Evolutionary conservation across 1,140 invertebrate genomes (phyloP).

Genomic region (Amyelois transitella): DNA sequence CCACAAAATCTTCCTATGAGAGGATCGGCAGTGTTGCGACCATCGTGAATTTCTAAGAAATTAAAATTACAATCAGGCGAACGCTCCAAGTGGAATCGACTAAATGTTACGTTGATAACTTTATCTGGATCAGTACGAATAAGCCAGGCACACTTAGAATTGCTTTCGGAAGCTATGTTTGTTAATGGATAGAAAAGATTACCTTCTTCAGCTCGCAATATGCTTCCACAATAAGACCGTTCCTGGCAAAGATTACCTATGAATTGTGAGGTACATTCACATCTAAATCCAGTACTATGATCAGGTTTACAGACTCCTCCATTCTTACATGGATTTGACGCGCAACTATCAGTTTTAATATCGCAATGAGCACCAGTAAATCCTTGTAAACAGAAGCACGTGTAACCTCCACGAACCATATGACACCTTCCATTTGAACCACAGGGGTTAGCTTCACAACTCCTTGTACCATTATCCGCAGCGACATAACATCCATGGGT

Average conservation of each 20-base stretch:
- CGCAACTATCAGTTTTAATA: conserved; percentile 75
- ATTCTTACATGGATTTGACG: conserved; percentile 86
- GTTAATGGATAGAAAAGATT: conserved; percentile 79
- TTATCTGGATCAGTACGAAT: conserved; percentile 79
- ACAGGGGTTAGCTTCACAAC: conserved; percentile 81
- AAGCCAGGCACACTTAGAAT: conserved; percentile 87
- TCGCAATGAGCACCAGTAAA: conserved; percentile 81
- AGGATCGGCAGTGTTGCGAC: conserved; percentile 78
- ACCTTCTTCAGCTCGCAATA: conserved; percentile 76
- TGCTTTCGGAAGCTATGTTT: conserved; percentile 76
- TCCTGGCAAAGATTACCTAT: conserved; percentile 47
- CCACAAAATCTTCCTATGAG: conserved; percentile 87
- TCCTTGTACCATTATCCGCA: conserved; percentile 35
- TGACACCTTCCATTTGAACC: conserved; percentile 77
- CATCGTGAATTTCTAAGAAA: conserved; percentile 84
- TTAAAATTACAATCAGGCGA: conserved; percentile 75
- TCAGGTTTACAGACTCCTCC: conserved; percentile 83
- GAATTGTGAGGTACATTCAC: conserved; percentile 75
- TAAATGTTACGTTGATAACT: conserved; percentile 88
- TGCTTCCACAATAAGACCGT: conserved; percentile 78
- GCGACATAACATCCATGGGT: conserved; percentile 80
- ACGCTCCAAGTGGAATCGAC: conserved; percentile 81
- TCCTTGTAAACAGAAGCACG: conserved; percentile 76
- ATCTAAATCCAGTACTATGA: conserved; percentile 59
- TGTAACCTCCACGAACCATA: conserved; percentile 55